phyloP scores from a whole-genome alignment of 2,888 invertebrate species.

The Dysmachus trigonus region DNA sequence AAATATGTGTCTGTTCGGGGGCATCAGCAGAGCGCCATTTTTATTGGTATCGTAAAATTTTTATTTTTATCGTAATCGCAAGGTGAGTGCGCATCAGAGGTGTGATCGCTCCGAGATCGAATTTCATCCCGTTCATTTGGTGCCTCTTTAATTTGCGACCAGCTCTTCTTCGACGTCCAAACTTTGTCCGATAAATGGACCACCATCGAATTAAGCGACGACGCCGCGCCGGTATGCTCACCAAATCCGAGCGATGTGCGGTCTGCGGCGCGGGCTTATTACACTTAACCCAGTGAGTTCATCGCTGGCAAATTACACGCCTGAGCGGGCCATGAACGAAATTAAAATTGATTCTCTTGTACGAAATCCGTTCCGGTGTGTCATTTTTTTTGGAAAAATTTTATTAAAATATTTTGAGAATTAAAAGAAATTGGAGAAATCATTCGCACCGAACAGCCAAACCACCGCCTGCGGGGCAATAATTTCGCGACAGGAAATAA shows the following conservation, averaged over 20 bases:
- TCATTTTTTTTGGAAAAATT: constrained; percentile 23
- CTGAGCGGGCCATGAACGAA: background rate
- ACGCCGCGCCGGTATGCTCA: background rate
- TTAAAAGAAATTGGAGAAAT: constrained; percentile 34
- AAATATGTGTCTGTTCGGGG: background rate
- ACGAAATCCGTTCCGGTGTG: background rate
- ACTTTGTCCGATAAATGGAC: background rate
- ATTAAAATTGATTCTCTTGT: background rate
- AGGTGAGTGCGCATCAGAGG: background rate
- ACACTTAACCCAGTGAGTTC: background rate
- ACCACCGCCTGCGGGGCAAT: background rate
- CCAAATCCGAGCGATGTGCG: background rate
- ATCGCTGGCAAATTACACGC: constrained; percentile 1
- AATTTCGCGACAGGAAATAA: background rate
- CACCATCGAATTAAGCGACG: background rate
- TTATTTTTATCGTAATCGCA: constrained; percentile 26
- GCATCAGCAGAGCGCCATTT: constrained; percentile 22
- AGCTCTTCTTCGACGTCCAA: background rate
- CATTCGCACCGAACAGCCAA: background rate
- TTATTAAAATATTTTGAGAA: constrained; percentile 1
- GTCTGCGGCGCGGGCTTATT: background rate
- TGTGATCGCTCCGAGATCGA: background rate
- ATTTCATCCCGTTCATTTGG: background rate
- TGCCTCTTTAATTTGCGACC: background rate
- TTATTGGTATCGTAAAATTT: constrained; percentile 23